Conservation (phyloP, 1,140 invertebrate species). For the Acromyrmex heyeri region DNA sequence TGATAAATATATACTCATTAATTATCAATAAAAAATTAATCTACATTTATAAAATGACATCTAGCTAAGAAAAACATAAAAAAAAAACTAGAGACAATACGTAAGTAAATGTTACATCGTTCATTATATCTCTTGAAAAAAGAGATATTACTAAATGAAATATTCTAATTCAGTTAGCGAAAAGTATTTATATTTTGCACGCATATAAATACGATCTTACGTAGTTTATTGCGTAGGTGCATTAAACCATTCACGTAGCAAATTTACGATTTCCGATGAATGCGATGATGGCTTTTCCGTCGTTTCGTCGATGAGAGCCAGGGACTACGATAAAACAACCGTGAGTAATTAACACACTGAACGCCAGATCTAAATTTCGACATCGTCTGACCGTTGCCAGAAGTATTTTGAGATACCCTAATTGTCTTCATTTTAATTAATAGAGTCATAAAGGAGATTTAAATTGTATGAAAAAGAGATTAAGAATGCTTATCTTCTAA, state of each 20-base stretch:
- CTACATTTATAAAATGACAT: neutral
- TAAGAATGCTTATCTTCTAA: neutral
- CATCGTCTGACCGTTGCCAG: slow-evolving; percentile 15
- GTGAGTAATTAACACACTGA: slow-evolving; percentile 56
- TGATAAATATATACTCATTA: neutral
- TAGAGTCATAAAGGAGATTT: slow-evolving; percentile 11
- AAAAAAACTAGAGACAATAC: neutral
- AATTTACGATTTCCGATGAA: slow-evolving; percentile 53
- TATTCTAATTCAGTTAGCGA: neutral
- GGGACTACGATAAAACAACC: slow-evolving; percentile 17
- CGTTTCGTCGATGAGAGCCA: slow-evolving; percentile 36
- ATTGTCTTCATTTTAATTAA: slow-evolving; percentile 57
- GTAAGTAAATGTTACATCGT: neutral
- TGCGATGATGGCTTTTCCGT: neutral
- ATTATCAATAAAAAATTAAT: neutral
- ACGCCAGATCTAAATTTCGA: slow-evolving; percentile 51
- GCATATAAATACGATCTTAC: slow-evolving; percentile 34
- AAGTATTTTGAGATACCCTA: slow-evolving; percentile 30
- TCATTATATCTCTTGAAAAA: neutral
- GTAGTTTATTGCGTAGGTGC: slow-evolving; percentile 19
- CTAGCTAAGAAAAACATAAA: neutral
- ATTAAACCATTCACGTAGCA: slow-evolving; percentile 31
- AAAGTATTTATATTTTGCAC: slow-evolving; percentile 31
- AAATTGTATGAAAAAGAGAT: neutral
- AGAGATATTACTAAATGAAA: neutral